Percentiles rank a stretch among this genome's conserved stretches.
These are phyloP conservation scores for Amphibalanus amphitrite DNA, from an alignment of 1,140 invertebrate species.

Conservation along the genomic window DNA sequence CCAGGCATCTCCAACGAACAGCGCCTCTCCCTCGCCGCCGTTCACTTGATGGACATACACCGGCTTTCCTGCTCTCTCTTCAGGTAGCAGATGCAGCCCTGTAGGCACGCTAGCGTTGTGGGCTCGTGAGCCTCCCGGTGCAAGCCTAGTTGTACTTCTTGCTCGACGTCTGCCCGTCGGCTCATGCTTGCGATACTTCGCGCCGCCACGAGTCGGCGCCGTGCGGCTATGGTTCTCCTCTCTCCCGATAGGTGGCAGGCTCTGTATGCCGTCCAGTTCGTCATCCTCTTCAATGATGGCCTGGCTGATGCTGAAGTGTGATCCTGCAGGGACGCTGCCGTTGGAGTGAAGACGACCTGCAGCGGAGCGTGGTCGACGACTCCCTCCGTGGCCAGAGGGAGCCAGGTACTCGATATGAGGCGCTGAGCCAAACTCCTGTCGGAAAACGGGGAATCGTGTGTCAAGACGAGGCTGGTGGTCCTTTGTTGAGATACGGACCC, in stretches of 20 bases:
- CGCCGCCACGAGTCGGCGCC: too few species aligned
- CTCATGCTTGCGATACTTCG: neutral
- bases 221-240: neutral
- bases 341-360: neutral
- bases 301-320: neutral
- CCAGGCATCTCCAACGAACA: neutral
- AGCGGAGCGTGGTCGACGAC: neutral
- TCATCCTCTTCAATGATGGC: neutral
- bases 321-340: neutral
- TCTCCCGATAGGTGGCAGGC: neutral
- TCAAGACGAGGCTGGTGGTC: too few species aligned
- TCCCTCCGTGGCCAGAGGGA: neutral
- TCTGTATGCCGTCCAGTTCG: neutral
- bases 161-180: neutral
- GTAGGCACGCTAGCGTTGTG: neutral
- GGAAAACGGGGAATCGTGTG: neutral
- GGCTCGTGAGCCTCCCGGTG: too few species aligned
- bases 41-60: neutral
- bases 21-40: neutral
- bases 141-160: too few species aligned
- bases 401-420: neutral
- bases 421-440: neutral
- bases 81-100: neutral
- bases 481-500: too few species aligned
- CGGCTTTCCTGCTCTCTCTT: neutral